A percentile compares a stretch with the other conserved stretches of the same genome.
Evolutionary conservation across 2,797 vertebrate species (phyloP).

Genomic region (Centropyge bicolor): DNA sequence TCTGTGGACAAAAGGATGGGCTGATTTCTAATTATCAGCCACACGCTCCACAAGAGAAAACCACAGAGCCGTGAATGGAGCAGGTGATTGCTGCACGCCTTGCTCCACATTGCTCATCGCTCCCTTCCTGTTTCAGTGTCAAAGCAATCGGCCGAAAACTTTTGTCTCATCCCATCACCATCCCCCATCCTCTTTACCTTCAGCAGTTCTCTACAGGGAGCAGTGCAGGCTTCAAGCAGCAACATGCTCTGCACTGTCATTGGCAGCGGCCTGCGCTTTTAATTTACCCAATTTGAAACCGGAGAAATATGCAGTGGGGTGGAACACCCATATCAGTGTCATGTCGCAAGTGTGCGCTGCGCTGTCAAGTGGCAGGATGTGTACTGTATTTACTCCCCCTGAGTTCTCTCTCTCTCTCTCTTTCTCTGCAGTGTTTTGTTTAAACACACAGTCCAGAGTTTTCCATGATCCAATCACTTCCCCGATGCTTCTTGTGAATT

Average conservation of each 20-base stretch:
- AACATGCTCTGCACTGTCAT: slow-evolving; percentile 66
- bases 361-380: slow-evolving; percentile 45
- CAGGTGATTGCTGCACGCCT: slow-evolving; percentile 54
- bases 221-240: slow-evolving; percentile 64
- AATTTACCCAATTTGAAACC: slow-evolving; percentile 76
- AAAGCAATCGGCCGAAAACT: slow-evolving; percentile 42
- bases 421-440: slow-evolving; percentile 47
- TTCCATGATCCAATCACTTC: slow-evolving; percentile 60
- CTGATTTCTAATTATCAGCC: slow-evolving; percentile 53
- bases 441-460: slow-evolving; percentile 52
- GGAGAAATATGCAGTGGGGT: slow-evolving; percentile 70
- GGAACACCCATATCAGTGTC: slow-evolving; percentile 66
- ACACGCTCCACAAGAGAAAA: slow-evolving; percentile 44
- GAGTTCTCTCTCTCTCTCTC: slow-evolving; percentile 21
- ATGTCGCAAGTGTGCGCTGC: slow-evolving; percentile 36
- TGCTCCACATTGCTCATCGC: slow-evolving; percentile 39
- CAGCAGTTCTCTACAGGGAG: slow-evolving; percentile 39
- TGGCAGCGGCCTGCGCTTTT: slow-evolving; percentile 68
- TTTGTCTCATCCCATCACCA: slow-evolving; percentile 41
- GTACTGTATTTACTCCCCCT: slow-evolving; percentile 43
- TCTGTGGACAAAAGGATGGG: slow-evolving; percentile 9
- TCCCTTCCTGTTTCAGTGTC: slow-evolving; percentile 46
- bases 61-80: slow-evolving; percentile 52
- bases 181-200: slow-evolving; percentile 28
- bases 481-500: slow-evolving; percentile 35